phyloP scores from a whole-genome alignment of 2,888 invertebrate genomes.

The Aporophyla nigra region DNA sequence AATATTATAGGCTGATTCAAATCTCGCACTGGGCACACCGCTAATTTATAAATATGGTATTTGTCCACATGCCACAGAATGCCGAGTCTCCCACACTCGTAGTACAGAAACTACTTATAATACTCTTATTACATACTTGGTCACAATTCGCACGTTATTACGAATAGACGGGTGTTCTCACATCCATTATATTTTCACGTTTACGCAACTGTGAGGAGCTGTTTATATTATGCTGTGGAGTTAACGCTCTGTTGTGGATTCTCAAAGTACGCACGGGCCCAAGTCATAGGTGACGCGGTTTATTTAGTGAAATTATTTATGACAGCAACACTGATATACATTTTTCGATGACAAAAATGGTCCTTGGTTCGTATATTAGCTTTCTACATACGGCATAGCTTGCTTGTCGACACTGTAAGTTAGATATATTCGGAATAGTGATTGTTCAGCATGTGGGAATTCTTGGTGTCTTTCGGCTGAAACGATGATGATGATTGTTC shows the following conservation, averaged over 20 bases:
- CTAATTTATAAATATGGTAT: background rate
- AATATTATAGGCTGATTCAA: background rate
- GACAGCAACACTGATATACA: background rate
- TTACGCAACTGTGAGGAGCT: slow-evolving; percentile 42
- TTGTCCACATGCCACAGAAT: background rate
- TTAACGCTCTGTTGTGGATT: slow-evolving; percentile 50
- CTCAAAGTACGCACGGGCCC: slow-evolving; percentile 12
- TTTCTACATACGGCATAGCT: background rate
- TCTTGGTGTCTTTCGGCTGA: too few relatives aligned
- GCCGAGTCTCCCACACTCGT: slow-evolving; percentile 21
- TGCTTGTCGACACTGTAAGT: background rate
- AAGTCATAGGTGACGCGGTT: slow-evolving; percentile 25
- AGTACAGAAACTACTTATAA: slow-evolving; percentile 11
- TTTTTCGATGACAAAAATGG: background rate
- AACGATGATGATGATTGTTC: too few relatives aligned
- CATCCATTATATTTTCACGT: slow-evolving; percentile 53
- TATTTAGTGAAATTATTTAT: background rate
- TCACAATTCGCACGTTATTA: slow-evolving; percentile 47
- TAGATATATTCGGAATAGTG: background rate
- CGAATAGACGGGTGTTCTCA: slow-evolving; percentile 39
- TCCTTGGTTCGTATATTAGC: background rate
- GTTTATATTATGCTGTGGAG: slow-evolving; percentile 43
- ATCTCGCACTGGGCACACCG: background rate
- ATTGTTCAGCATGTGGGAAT: background rate
- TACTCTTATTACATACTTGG: background rate